These are phyloP conservation scores for Anthopleura xanthogrammica DNA, from an alignment of 92 coral and sea anemone genomes.

Conservation along the genomic window DNA sequence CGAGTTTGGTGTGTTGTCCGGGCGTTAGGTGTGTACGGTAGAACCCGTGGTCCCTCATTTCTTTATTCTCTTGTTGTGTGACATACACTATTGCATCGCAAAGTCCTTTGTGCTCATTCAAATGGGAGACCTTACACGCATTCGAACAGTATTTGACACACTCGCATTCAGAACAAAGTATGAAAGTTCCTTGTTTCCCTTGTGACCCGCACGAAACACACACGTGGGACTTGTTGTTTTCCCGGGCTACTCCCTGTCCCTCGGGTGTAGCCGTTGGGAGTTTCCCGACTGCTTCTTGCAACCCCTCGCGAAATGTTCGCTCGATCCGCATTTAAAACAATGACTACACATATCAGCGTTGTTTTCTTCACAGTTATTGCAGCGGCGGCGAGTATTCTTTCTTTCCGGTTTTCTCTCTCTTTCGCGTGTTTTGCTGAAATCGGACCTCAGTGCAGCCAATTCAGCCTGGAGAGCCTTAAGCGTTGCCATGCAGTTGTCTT, in stretches of 20 bases:
- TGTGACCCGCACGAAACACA: slow-evolving; percentile 21
- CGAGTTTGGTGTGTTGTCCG: slow-evolving; percentile 51
- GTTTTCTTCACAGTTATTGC: slow-evolving; percentile 31
- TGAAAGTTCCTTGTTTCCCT: neutral
- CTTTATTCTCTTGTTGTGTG: neutral
- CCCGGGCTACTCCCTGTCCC: slow-evolving; percentile 46
- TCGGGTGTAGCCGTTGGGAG: slow-evolving; percentile 24
- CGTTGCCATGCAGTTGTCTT: slow-evolving; percentile 34
- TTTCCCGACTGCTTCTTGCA: slow-evolving; percentile 34
- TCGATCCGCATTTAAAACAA: slow-evolving; percentile 50
- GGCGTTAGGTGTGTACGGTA: slow-evolving; percentile 55
- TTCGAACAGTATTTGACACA: slow-evolving; percentile 44
- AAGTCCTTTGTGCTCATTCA: slow-evolving; percentile 33
- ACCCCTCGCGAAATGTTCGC: slow-evolving; percentile 47
- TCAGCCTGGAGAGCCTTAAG: slow-evolving; percentile 36
- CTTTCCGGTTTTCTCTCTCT: neutral
- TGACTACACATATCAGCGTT: slow-evolving; percentile 35
- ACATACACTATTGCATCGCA: slow-evolving; percentile 20
- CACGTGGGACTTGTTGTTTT: neutral
- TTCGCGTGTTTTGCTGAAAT: slow-evolving; percentile 8
- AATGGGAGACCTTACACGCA: slow-evolving; percentile 28
- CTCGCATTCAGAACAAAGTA: slow-evolving; percentile 27
- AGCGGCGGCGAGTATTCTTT: slow-evolving; percentile 10
- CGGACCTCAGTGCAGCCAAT: slow-evolving; percentile 27
- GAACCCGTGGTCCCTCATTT: neutral